Evolutionary conservation across 2,888 invertebrate species (phyloP).

Genomic region (Rhaphigaster nebulosa): DNA sequence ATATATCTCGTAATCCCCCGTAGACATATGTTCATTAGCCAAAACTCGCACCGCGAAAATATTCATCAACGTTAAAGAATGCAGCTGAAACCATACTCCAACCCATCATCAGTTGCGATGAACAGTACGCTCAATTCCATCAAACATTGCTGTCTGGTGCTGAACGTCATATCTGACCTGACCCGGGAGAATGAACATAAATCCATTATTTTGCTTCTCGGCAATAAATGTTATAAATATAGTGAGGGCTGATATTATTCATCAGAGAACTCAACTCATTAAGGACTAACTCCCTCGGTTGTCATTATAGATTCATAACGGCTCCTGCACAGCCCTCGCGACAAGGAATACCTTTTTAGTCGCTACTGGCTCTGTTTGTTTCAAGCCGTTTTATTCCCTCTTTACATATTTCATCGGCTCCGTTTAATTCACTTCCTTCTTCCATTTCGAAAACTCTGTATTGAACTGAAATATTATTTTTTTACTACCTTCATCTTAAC

Average conservation of each 20-base stretch:
- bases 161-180: conserved; percentile 23
- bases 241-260: conserved; percentile 20
- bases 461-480: conserved; percentile 36
- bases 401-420: conserved; percentile 57
- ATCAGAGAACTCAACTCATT: conserved; percentile 43
- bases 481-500: not conserved
- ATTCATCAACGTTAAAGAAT: conserved; percentile 3
- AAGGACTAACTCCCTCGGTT: not conserved
- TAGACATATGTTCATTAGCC: not conserved
- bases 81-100: not conserved
- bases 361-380: conserved; percentile 51
- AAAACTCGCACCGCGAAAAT: not conserved
- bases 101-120: not conserved
- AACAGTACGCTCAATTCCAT: not conserved
- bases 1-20: not conserved
- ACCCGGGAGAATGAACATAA: not conserved
- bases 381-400: conserved; percentile 54
- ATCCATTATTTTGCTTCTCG: conserved; percentile 22
- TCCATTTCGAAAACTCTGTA: not conserved
- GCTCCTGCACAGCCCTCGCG: not conserved
- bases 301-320: conserved; percentile 57
- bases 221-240: conserved; percentile 48
- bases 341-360: conserved; percentile 59
- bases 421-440: conserved; percentile 55
- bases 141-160: not conserved